phyloP scores from a whole-genome alignment of 2,113 vertebrate species.

The Progne subis region DNA sequence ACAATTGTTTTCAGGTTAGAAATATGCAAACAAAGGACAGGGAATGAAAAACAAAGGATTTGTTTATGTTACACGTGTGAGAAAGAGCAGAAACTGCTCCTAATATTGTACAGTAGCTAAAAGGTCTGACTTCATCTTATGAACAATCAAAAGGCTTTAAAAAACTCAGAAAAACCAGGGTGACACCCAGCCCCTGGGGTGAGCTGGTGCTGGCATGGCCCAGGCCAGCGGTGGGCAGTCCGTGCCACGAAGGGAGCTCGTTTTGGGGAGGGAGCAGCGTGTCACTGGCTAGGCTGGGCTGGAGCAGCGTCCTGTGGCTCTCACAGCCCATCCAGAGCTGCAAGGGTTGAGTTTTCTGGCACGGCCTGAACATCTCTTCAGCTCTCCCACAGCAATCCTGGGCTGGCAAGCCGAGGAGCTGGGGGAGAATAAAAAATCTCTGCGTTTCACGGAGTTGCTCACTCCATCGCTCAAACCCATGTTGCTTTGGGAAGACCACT shows the following conservation, averaged over 20 bases:
- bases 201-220: neutral
- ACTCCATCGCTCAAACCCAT: rapidly evolving
- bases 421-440: neutral
- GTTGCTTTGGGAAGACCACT: neutral
- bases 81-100: too few relatives aligned
- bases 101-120: too few relatives aligned
- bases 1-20: too few relatives aligned
- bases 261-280: neutral
- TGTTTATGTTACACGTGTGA: too few relatives aligned
- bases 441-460: neutral
- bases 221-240: neutral
- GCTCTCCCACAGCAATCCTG: neutral
- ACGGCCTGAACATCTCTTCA: neutral
- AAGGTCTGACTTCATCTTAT: too few relatives aligned
- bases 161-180: too few relatives aligned
- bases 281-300: neutral
- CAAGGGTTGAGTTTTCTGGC: neutral
- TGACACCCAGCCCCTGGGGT: neutral
- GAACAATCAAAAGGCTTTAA: too few relatives aligned
- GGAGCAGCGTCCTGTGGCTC: neutral
- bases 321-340: neutral
- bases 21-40: too few relatives aligned
- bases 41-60: too few relatives aligned
- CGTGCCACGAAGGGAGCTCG: neutral
- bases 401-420: neutral